Evolutionary conservation across 2,797 vertebrate genomes (phyloP).

Genomic region (Eulemur rubriventer): DNA sequence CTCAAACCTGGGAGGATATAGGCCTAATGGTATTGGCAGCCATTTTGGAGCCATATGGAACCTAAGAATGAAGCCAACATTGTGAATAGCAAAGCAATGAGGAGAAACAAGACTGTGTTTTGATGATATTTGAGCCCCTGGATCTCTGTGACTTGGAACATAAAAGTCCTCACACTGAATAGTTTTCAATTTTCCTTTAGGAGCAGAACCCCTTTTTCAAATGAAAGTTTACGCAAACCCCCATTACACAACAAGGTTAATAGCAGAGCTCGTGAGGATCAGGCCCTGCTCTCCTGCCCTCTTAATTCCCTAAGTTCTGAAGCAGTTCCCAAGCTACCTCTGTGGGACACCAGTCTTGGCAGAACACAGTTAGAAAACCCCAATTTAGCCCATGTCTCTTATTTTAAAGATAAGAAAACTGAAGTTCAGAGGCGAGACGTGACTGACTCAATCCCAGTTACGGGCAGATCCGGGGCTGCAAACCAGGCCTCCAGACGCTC

Average conservation of each 20-base stretch:
- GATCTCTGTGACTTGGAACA: neutral
- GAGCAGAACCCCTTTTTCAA: neutral
- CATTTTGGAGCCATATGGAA: neutral
- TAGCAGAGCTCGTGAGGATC: neutral
- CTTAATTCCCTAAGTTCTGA: neutral
- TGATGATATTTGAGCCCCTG: neutral
- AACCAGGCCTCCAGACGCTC: neutral
- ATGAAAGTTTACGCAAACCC: no score
- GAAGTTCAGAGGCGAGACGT: neutral
- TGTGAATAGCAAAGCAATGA: neutral
- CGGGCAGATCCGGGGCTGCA: neutral
- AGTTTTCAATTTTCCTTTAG: neutral
- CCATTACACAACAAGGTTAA: neutral
- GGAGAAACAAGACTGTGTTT: neutral
- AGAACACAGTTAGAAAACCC: neutral
- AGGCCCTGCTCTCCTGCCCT: neutral
- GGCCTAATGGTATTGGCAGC: neutral
- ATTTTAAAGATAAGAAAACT: neutral
- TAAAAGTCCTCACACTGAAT: neutral
- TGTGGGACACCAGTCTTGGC: neutral
- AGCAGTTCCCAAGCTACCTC: neutral
- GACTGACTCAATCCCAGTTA: neutral
- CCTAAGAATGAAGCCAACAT: neutral
- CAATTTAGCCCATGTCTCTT: neutral
- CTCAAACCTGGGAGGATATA: neutral